phyloP scores from a whole-genome alignment of 1,140 invertebrate genomes.

The Lepidurus arcticus region DNA sequence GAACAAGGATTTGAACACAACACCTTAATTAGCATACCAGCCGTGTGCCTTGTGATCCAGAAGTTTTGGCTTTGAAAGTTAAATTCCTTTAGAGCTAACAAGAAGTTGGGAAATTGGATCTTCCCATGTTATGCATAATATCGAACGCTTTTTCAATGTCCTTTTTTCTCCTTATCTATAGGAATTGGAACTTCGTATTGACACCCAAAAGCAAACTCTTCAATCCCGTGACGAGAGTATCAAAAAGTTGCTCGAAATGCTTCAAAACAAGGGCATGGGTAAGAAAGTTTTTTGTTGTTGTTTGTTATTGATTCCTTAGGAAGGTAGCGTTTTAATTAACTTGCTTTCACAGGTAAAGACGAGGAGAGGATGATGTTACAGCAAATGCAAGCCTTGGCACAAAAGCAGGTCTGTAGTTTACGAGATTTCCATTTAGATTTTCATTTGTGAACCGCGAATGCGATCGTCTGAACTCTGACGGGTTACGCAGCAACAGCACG shows the following conservation, averaged over 20 bases:
- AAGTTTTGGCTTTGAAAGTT: too few species aligned
- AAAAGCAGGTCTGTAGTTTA: conserved; percentile 74
- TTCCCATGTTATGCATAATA: too few species aligned
- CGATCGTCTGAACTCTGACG: too few species aligned
- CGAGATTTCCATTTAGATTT: neutral
- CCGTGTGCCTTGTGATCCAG: too few species aligned
- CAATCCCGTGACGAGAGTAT: conserved; percentile 94
- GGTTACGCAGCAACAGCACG: too few species aligned
- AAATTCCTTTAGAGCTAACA: too few species aligned
- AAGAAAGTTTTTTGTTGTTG: conserved; percentile 48
- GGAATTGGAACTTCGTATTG: conserved; percentile 91
- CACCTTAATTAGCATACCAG: too few species aligned
- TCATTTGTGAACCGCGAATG: too few species aligned
- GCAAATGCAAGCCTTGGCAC: conserved; percentile 90
- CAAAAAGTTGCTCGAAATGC: conserved; percentile 96
- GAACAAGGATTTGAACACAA: too few species aligned
- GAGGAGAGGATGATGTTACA: conserved; percentile 91
- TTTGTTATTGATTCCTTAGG: conserved; percentile 28
- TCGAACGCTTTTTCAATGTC: too few species aligned
- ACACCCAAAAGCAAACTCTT: conserved; percentile 95
- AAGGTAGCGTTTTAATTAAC: neutral
- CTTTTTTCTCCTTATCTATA: conserved; percentile 44
- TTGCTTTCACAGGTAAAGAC: conserved; percentile 71
- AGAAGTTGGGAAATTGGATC: too few species aligned
- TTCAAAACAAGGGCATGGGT: conserved; percentile 95